Conservation (phyloP, 92 coral and sea anemone species). For the Porites cylindrica region DNA sequence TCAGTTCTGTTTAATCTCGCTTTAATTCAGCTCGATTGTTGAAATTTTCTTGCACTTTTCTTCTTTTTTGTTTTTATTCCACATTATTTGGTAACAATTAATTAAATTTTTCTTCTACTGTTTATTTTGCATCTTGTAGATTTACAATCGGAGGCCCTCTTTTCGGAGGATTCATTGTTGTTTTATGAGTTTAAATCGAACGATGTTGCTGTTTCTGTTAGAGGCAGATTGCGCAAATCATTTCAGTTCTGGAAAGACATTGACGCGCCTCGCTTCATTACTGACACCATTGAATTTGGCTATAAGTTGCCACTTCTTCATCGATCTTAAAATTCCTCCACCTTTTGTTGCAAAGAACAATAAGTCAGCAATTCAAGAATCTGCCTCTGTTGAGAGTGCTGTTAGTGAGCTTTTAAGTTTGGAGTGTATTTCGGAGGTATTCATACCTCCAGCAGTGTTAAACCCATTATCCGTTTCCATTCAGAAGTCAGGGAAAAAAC, state of each 20-base stretch:
- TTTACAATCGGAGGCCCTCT: background rate
- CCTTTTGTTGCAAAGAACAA: constrained; percentile 41
- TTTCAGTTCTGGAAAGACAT: constrained; percentile 50
- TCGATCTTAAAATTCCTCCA: constrained; percentile 1
- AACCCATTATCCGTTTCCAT: constrained; percentile 58
- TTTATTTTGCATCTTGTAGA: background rate
- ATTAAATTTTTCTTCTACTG: background rate
- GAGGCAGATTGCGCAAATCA: constrained; percentile 45
- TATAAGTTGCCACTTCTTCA: constrained; percentile 48
- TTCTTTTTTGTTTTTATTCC: background rate
- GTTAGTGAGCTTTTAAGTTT: constrained; percentile 25
- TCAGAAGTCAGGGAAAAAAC: constrained; percentile 14
- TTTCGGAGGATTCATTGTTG: background rate
- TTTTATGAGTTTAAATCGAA: background rate
- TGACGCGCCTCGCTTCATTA: constrained; percentile 41
- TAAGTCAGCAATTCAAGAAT: constrained; percentile 28
- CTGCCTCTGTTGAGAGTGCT: constrained; percentile 39
- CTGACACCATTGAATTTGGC: constrained; percentile 44
- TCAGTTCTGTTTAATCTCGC: no score
- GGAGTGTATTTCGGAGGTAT: constrained; percentile 37
- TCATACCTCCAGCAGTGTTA: constrained; percentile 20
- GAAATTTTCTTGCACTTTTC: no score
- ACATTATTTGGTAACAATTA: background rate
- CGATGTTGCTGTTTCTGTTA: constrained; percentile 22
- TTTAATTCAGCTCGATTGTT: no score